These are phyloP conservation scores for Trachelus tabidus DNA, from an alignment of 2,888 invertebrate species.

Conservation along the genomic window DNA sequence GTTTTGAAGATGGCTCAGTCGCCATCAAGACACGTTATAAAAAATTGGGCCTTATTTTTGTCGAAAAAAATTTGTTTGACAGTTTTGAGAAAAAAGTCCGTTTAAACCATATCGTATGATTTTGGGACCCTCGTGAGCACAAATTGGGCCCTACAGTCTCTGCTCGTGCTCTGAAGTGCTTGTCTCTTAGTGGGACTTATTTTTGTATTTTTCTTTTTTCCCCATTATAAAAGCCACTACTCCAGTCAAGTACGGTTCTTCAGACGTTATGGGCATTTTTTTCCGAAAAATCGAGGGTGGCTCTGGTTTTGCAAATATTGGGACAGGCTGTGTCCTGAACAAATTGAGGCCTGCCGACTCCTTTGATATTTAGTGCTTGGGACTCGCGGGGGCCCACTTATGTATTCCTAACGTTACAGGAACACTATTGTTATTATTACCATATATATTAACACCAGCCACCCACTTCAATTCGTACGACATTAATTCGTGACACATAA, in stretches of 20 bases:
- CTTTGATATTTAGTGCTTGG: not conserved
- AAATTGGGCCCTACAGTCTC: not conserved
- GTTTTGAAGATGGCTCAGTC: not conserved
- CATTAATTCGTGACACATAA: not conserved
- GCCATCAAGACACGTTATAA: not conserved
- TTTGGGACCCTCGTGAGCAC: not conserved
- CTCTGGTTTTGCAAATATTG: constrained; percentile 45
- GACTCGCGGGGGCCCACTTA: not conserved
- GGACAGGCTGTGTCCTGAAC: constrained; percentile 34
- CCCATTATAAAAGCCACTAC: constrained; percentile 15
- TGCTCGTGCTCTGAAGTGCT: not conserved
- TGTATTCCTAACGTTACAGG: not conserved
- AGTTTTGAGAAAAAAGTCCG: too few relatives aligned
- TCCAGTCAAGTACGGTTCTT: constrained; percentile 37
- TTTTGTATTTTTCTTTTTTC: not conserved
- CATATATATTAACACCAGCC: not conserved
- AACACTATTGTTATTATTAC: not conserved
- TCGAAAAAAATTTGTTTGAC: too few relatives aligned
- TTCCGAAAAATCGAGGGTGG: constrained; percentile 19
- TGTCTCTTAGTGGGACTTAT: not conserved
- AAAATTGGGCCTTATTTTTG: not conserved
- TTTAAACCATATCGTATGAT: not conserved
- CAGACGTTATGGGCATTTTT: constrained; percentile 28
- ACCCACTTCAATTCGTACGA: not conserved
- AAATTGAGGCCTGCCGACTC: not conserved